Evolutionary conservation across 2,797 vertebrate genomes (phyloP).

Genomic region (Rallus crepitans): DNA sequence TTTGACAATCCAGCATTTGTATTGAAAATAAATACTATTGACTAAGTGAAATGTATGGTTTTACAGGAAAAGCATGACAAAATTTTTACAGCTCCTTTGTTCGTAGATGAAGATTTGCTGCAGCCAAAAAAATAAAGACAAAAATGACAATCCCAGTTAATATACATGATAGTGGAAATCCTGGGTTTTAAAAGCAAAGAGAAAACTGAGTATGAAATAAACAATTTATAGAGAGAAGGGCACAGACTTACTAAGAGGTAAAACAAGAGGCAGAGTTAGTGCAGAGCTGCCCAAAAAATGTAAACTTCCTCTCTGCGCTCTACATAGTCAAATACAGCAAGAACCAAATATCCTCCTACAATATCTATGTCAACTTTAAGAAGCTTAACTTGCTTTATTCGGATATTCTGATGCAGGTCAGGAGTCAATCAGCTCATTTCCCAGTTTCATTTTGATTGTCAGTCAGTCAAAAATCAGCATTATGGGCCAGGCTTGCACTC

Average conservation of each 20-base stretch:
- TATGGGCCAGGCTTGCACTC: background rate
- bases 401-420: background rate
- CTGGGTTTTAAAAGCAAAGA: background rate
- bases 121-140: background rate
- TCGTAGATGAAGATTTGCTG: background rate
- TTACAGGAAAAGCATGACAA: background rate
- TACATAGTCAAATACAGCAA: background rate
- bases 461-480: conserved; percentile 39
- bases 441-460: background rate
- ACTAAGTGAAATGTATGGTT: background rate
- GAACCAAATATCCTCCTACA: background rate
- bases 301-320: background rate
- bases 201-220: background rate
- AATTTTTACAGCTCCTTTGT: background rate
- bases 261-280: background rate
- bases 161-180: background rate
- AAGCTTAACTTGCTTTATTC: conserved; percentile 25
- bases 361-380: conserved; percentile 25
- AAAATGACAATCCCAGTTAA: background rate
- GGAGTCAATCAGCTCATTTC: background rate
- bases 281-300: background rate
- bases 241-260: background rate
- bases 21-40: background rate
- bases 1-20: background rate
- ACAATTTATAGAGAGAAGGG: background rate